phyloP scores from a whole-genome alignment of 1,140 invertebrate genomes.

The Myzus persicae region DNA sequence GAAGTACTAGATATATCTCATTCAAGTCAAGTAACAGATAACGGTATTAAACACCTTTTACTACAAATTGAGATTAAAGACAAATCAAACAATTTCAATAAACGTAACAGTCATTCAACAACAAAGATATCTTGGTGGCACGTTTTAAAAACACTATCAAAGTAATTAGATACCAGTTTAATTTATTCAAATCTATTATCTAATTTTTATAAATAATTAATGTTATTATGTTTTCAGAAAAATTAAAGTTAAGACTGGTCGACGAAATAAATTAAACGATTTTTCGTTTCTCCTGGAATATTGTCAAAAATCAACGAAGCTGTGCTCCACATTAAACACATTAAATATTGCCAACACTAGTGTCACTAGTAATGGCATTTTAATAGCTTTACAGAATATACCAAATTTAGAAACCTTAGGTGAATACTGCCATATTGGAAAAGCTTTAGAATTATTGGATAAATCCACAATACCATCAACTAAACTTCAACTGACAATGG shows the following conservation, averaged over 20 bases:
- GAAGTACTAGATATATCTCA: constrained; percentile 66
- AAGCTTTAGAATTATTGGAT: constrained; percentile 65
- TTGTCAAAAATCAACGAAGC: constrained; percentile 64
- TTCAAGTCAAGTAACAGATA: constrained; percentile 67
- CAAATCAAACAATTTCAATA: constrained; percentile 59
- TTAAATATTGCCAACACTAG: constrained; percentile 67
- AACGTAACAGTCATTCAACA: neutral
- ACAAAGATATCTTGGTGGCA: neutral
- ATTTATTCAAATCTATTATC: neutral
- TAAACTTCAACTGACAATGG: constrained; percentile 63
- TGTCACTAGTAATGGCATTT: constrained; percentile 66
- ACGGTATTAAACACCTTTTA: constrained; percentile 66
- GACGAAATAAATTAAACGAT: constrained; percentile 62
- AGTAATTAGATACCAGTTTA: neutral
- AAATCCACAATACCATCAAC: constrained; percentile 58
- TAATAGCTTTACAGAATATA: constrained; percentile 65
- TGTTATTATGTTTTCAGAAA: constrained; percentile 9
- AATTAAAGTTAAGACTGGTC: neutral
- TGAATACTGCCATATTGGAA: constrained; percentile 66
- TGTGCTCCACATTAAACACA: constrained; percentile 65
- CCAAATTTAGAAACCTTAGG: constrained; percentile 66
- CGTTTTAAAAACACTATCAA: constrained; percentile 12
- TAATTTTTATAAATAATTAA: neutral
- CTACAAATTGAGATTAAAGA: constrained; percentile 66
- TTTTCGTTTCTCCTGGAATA: constrained; percentile 65